Percentiles rank a stretch among this genome's conserved stretches.
phyloP scores from a whole-genome alignment of 2,888 invertebrate species.

The Nephrotoma flavescens region DNA sequence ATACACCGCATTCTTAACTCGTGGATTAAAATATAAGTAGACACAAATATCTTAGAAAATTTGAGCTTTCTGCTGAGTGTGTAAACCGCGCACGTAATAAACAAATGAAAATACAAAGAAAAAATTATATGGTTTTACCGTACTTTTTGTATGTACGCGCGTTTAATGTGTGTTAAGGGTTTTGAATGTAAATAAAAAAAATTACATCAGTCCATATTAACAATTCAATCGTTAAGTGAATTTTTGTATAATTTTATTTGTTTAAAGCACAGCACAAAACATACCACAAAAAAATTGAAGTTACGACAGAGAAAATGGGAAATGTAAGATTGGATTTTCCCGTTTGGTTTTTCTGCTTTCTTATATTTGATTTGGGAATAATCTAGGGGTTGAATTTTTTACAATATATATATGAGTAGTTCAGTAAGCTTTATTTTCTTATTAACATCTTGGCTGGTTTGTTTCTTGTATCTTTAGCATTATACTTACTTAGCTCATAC shows the following conservation, averaged over 20 bases:
- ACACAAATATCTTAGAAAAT: not conserved
- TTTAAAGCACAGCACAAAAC: not conserved
- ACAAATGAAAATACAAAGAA: not conserved
- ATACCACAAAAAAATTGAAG: not conserved
- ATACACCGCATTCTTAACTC: not conserved
- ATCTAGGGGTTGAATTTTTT: not conserved
- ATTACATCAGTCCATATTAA: not conserved
- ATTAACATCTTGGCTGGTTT: not conserved
- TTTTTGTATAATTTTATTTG: not conserved
- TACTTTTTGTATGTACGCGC: not conserved
- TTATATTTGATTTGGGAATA: not conserved
- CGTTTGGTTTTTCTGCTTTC: not conserved
- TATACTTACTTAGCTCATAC: not conserved
- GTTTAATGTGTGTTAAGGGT: not conserved
- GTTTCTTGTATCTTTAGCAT: not conserved
- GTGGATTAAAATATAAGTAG: not conserved
- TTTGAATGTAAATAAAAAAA: not conserved
- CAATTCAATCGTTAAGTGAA: not conserved
- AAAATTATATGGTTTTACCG: not conserved
- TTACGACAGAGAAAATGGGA: not conserved
- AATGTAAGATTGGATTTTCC: not conserved
- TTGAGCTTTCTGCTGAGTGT: not conserved
- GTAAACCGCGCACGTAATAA: not conserved
- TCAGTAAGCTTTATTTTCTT: not conserved
- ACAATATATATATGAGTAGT: not conserved